phyloP scores from a whole-genome alignment of 2,113 vertebrate species.

The Nycticebus coucang region DNA sequence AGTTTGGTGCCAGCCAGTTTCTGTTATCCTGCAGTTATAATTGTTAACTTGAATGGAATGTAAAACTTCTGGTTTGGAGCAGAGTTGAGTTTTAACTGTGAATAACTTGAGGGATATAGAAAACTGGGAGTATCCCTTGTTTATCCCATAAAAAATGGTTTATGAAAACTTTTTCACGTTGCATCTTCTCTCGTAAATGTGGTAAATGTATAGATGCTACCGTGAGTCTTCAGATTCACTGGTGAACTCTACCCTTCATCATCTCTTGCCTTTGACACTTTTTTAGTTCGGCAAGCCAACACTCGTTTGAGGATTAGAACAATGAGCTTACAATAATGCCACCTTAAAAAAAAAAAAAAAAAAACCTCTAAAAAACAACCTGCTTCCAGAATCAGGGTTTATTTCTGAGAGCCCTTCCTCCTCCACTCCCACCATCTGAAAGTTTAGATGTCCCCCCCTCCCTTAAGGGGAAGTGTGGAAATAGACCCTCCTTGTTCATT shows the following conservation, averaged over 20 bases:
- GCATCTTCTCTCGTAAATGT: neutral
- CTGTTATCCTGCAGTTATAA: slow-evolving; percentile 78
- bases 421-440: neutral
- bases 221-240: neutral
- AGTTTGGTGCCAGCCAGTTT: slow-evolving; percentile 54
- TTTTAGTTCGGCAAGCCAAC: slow-evolving; percentile 74
- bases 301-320: slow-evolving; percentile 80
- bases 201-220: neutral
- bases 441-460: neutral
- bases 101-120: neutral
- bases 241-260: slow-evolving; percentile 67
- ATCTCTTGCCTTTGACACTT: slow-evolving; percentile 72
- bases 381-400: slow-evolving; percentile 1
- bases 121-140: neutral
- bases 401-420: neutral
- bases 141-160: neutral
- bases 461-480: slow-evolving; percentile 23
- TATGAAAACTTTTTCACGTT: accelerated
- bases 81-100: slow-evolving; percentile 78
- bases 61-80: slow-evolving; percentile 74
- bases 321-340: slow-evolving; percentile 78
- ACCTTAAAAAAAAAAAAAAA: slow-evolving; percentile 32
- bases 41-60: slow-evolving; percentile 83
- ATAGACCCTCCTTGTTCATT: slow-evolving; percentile 46
- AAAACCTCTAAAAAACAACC: slow-evolving; percentile 30